Conservation (phyloP, 2,797 vertebrate species). For the Enteromius viviparus region DNA sequence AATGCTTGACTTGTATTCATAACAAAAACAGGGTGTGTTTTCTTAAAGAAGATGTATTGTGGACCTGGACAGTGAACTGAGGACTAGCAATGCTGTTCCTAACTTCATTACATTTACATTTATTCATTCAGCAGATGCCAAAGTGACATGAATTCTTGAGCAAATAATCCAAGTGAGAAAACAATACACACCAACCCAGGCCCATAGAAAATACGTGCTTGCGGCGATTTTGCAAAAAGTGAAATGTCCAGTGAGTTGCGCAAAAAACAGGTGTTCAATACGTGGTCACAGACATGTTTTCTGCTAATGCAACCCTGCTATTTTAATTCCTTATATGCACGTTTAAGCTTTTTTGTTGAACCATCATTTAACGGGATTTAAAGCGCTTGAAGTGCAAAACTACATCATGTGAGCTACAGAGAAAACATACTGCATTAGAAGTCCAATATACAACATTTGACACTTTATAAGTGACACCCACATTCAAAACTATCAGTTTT, state of each 20-base stretch:
- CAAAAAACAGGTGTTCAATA: not conserved
- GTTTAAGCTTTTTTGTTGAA: not conserved
- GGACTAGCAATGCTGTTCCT: not conserved
- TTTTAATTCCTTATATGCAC: not conserved
- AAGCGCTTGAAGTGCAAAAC: not conserved
- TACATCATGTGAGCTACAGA: not conserved
- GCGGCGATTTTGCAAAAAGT: not conserved
- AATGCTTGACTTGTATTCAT: not conserved
- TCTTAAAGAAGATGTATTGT: not conserved
- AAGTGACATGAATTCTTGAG: not conserved
- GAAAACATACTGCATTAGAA: not conserved
- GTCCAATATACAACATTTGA: not conserved
- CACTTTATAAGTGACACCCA: not conserved
- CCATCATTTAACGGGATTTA: not conserved
- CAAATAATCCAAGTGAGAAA: not conserved
- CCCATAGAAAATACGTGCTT: not conserved
- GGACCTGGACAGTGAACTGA: not conserved
- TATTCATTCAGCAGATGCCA: not conserved
- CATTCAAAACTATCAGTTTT: not conserved
- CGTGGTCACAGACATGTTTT: not conserved
- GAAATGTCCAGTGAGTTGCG: not conserved
- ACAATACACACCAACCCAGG: not conserved
- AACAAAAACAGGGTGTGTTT: slow-evolving; percentile 14
- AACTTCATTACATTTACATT: not conserved
- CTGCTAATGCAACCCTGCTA: not conserved